Conservation (phyloP, 1,140 invertebrate species). For the Caenorhabditis tropicalis region DNA sequence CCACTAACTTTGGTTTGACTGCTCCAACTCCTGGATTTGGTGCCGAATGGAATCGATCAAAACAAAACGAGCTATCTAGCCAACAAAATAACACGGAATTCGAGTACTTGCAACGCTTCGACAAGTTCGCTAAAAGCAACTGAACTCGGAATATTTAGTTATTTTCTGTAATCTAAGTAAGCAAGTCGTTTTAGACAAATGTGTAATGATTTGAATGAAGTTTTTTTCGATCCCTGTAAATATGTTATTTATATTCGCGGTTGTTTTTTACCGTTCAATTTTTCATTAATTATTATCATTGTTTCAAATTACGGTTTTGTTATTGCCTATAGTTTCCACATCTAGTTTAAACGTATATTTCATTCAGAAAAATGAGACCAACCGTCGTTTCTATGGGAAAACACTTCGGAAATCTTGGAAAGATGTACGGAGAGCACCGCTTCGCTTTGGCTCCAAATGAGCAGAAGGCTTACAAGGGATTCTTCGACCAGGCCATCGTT, state of each 20-base stretch:
- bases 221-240: neutral
- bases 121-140: slow-evolving; percentile 48
- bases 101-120: slow-evolving; percentile 54
- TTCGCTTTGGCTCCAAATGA: slow-evolving; percentile 69
- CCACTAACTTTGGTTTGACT: slow-evolving; percentile 56
- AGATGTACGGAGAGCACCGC: slow-evolving; percentile 67
- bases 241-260: neutral
- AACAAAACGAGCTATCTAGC: slow-evolving; percentile 48
- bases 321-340: too few relatives aligned
- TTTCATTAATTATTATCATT: neutral
- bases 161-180: neutral
- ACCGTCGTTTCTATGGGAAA: slow-evolving; percentile 61
- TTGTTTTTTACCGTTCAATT: neutral
- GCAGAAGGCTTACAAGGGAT: slow-evolving; percentile 66
- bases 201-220: slow-evolving; percentile 5
- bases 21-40: slow-evolving; percentile 62
- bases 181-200: slow-evolving; percentile 8
- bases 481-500: slow-evolving; percentile 64
- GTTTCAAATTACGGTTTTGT: neutral
- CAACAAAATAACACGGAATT: slow-evolving; percentile 50
- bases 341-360: too few relatives aligned
- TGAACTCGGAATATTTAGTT: slow-evolving; percentile 14
- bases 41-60: slow-evolving; percentile 54
- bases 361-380: slow-evolving; percentile 60
- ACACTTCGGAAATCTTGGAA: slow-evolving; percentile 69